phyloP scores from a whole-genome alignment of 2,113 vertebrate genomes.

The Elaphurus davidianus region DNA sequence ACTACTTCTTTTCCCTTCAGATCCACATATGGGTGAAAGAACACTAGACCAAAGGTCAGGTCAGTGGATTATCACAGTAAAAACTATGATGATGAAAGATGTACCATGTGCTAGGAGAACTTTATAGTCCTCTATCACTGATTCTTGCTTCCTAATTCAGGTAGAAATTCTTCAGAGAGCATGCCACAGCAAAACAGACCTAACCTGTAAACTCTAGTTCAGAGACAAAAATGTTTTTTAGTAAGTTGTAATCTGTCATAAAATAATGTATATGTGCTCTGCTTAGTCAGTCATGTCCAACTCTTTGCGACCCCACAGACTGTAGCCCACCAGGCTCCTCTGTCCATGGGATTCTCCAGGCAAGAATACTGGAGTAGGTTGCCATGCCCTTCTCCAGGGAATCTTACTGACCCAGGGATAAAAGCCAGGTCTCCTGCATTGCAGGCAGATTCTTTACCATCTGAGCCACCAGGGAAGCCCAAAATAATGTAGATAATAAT shows the following conservation, averaged over 20 bases:
- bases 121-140: neutral
- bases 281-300: neutral
- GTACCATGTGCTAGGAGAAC: accelerated
- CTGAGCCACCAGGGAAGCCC: neutral
- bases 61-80: neutral
- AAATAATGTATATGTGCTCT: neutral
- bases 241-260: neutral
- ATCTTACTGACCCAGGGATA: neutral
- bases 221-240: neutral
- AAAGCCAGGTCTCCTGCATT: neutral
- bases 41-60: neutral
- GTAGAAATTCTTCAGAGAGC: neutral
- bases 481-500: neutral
- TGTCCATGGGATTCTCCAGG: neutral
- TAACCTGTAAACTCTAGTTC: neutral
- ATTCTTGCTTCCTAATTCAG: neutral
- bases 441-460: neutral
- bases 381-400: neutral
- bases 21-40: neutral
- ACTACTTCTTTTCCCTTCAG: neutral
- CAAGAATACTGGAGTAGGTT: neutral
- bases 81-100: too few species aligned
- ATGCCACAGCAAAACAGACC: neutral
- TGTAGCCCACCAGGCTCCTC: neutral
- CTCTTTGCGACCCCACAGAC: neutral